Conservation (phyloP, 2,888 invertebrate genomes). For the Rhingia rostrata region DNA sequence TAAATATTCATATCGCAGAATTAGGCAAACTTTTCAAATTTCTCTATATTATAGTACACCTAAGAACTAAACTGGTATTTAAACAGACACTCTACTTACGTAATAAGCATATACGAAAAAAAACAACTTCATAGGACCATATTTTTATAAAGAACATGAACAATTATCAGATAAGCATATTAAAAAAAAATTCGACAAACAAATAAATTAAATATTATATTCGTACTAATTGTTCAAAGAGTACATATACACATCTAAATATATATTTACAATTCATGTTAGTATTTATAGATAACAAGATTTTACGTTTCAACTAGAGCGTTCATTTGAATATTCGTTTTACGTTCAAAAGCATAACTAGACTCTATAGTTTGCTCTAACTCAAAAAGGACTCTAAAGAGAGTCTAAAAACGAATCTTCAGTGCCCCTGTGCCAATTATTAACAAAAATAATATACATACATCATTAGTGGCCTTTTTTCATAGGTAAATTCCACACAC, state of each 20-base stretch:
- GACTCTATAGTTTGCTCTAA: not conserved
- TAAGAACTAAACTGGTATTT: conserved; percentile 21
- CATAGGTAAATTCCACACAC: conserved; percentile 46
- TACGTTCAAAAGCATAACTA: not conserved
- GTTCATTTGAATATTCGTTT: not conserved
- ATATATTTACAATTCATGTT: not conserved
- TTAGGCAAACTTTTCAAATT: conserved; percentile 59
- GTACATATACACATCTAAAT: not conserved
- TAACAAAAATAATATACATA: conserved; percentile 13
- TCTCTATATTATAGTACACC: conserved; percentile 11
- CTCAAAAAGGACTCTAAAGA: not conserved
- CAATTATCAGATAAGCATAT: conserved; percentile 35
- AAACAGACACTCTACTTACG: conserved; percentile 38
- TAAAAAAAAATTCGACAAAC: not conserved
- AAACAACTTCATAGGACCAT: conserved; percentile 66
- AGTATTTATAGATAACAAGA: not conserved
- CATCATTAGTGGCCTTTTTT: conserved; percentile 70
- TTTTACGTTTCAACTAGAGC: not conserved
- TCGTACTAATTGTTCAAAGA: conserved; percentile 37
- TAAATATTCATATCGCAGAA: conserved; percentile 67
- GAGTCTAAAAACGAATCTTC: conserved; percentile 9
- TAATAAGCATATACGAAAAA: conserved; percentile 37
- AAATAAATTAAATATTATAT: conserved; percentile 12
- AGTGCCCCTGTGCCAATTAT: conserved; percentile 65
- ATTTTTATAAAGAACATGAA: conserved; percentile 69